Evolutionary conservation across 2,888 invertebrate genomes (phyloP).

Genomic region (Frankliniella intonsa): DNA sequence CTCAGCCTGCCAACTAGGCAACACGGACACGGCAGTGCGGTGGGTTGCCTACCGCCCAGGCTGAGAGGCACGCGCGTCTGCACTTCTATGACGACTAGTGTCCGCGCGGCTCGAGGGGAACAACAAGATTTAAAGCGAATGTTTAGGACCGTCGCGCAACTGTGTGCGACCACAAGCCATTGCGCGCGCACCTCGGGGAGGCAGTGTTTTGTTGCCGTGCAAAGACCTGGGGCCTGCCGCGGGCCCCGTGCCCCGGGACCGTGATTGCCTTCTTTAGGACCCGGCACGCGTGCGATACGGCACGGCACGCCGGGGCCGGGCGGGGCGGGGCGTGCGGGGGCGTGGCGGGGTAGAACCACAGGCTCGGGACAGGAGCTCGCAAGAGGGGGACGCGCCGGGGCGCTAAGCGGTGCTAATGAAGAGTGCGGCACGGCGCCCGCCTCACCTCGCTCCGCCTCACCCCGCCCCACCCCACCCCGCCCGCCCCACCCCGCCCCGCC

Average conservation of each 20-base stretch:
- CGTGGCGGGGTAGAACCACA: background rate
- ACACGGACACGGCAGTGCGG: no score
- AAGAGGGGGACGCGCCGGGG: background rate
- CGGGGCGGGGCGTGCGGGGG: background rate
- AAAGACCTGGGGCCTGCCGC: background rate
- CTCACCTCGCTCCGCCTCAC: background rate
- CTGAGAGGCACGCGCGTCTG: no score
- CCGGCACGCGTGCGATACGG: background rate
- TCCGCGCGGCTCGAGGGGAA: no score
- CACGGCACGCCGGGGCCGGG: background rate
- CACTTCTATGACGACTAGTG: no score
- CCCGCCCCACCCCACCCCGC: background rate
- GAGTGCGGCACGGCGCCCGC: background rate
- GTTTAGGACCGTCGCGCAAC: no score
- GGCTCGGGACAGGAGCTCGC: background rate
- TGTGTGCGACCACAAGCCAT: no score
- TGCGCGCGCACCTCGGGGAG: background rate
- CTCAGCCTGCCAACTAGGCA: no score
- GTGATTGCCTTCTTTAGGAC: slow-evolving; percentile 13
- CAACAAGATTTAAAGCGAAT: no score
- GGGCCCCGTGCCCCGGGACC: background rate
- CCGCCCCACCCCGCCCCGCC: background rate
- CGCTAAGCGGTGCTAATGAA: background rate
- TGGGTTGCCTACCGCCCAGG: no score
- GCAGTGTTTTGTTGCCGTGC: background rate